Evolutionary conservation across 2,113 vertebrate genomes (phyloP).

Genomic region (Sinocyclocheilus anshuiensis): DNA sequence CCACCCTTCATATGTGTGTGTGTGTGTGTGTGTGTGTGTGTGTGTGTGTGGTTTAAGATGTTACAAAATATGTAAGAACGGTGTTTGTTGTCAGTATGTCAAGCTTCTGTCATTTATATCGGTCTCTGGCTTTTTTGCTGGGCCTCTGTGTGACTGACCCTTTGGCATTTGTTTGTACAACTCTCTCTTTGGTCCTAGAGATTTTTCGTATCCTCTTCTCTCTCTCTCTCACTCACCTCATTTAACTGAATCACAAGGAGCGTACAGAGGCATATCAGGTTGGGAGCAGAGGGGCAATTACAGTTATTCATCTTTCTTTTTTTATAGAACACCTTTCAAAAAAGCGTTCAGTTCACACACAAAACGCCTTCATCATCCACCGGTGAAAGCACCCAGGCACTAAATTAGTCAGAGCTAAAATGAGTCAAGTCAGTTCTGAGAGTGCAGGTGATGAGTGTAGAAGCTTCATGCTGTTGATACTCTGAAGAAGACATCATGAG

Average conservation of each 20-base stretch:
- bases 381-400: slow-evolving; percentile 55
- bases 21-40: slow-evolving; percentile 29
- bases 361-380: slow-evolving; percentile 50
- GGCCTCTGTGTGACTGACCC: slow-evolving; percentile 68
- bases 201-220: slow-evolving; percentile 10
- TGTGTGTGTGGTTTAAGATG: slow-evolving; percentile 33
- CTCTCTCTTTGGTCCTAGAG: slow-evolving; percentile 46
- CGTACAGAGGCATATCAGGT: slow-evolving; percentile 65
- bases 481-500: not conserved
- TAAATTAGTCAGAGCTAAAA: slow-evolving; percentile 16
- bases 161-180: slow-evolving; percentile 5
- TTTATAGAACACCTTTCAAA: slow-evolving; percentile 48
- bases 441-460: slow-evolving; percentile 12
- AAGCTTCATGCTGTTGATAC: not conserved
- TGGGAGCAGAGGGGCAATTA: slow-evolving; percentile 61
- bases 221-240: slow-evolving; percentile 65
- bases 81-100: slow-evolving; percentile 20
- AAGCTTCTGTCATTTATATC: slow-evolving; percentile 38
- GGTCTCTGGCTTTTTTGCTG: slow-evolving; percentile 59
- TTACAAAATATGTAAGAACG: not conserved
- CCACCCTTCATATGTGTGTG: slow-evolving; percentile 27
- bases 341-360: slow-evolving; percentile 58
- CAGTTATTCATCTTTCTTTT: slow-evolving; percentile 63
- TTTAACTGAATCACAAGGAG: slow-evolving; percentile 73
- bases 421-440: not conserved